These are phyloP conservation scores for Balaenoptera acutorostrata DNA, from an alignment of 2,113 vertebrate species.

Conservation along the genomic window DNA sequence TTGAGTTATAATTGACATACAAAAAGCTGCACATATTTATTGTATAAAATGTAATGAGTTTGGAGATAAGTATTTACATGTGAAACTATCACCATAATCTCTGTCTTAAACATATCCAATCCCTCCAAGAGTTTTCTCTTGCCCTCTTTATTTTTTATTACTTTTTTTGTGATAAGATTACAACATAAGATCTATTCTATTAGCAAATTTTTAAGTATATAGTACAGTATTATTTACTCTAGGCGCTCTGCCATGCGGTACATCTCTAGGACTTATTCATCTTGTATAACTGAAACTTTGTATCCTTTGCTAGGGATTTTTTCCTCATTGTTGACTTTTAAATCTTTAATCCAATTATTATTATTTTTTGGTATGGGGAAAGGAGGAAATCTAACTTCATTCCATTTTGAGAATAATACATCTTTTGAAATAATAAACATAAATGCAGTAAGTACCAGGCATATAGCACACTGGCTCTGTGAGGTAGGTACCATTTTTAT, in stretches of 20 bases:
- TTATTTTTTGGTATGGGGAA: background rate
- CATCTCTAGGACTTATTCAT: background rate
- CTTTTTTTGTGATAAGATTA: background rate
- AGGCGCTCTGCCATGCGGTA: background rate
- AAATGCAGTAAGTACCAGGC: background rate
- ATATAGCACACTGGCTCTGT: background rate
- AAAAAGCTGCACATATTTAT: background rate
- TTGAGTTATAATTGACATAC: background rate
- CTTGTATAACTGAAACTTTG: background rate
- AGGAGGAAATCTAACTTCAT: conserved; percentile 14
- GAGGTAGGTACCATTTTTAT: background rate
- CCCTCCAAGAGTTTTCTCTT: background rate
- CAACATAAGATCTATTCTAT: background rate
- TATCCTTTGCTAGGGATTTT: background rate
- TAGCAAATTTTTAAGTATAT: background rate
- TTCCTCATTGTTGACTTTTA: background rate
- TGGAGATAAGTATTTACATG: background rate
- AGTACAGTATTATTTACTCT: background rate
- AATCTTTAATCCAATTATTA: background rate
- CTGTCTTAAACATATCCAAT: background rate
- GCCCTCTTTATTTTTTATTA: background rate
- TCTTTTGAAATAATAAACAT: background rate
- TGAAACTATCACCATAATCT: background rate
- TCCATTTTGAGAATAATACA: background rate
- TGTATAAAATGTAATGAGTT: background rate